Percentiles rank a stretch among this genome's conserved stretches.
phyloP scores from a whole-genome alignment of 2,113 vertebrate species.

The Festucalex cinctus region DNA sequence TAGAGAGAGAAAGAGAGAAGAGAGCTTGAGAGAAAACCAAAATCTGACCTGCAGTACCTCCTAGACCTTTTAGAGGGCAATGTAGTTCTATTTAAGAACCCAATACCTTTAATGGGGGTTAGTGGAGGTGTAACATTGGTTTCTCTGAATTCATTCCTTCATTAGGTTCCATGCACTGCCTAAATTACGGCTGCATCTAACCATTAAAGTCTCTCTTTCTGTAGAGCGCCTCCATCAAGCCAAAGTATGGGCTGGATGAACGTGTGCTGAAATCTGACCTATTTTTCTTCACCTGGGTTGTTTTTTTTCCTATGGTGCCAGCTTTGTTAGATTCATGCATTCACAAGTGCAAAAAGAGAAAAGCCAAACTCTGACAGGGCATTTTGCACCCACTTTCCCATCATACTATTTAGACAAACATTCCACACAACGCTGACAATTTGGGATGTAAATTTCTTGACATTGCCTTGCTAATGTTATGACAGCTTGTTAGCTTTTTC shows the following conservation, averaged over 20 bases:
- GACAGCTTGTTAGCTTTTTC: constrained; percentile 58
- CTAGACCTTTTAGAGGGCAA: constrained; percentile 70
- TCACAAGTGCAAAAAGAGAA: constrained; percentile 8
- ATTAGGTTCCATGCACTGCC: constrained; percentile 68
- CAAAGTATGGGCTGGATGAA: constrained; percentile 50
- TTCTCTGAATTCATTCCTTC: constrained; percentile 67
- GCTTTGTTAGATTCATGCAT: constrained; percentile 36
- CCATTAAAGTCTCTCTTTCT: constrained; percentile 63
- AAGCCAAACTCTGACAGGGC: constrained; percentile 4
- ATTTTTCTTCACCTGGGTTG: constrained; percentile 31
- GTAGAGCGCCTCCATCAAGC: constrained; percentile 59
- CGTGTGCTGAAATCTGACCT: constrained; percentile 51
- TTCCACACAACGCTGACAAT: constrained; percentile 27
- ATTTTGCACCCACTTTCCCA: constrained; percentile 29
- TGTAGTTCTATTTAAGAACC: constrained; percentile 55
- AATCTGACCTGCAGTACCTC: constrained; percentile 50
- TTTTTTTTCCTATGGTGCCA: constrained; percentile 35
- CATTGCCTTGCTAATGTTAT: constrained; percentile 53
- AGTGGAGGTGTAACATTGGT: constrained; percentile 35
- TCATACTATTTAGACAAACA: constrained; percentile 25
- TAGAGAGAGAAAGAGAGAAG: neutral
- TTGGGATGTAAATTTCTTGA: constrained; percentile 35
- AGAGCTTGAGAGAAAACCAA: neutral
- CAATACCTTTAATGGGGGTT: neutral
- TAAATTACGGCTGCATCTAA: constrained; percentile 69